These are phyloP conservation scores for Ruditapes philippinarum DNA, from an alignment of 1,140 invertebrate genomes.

Conservation along the genomic window DNA sequence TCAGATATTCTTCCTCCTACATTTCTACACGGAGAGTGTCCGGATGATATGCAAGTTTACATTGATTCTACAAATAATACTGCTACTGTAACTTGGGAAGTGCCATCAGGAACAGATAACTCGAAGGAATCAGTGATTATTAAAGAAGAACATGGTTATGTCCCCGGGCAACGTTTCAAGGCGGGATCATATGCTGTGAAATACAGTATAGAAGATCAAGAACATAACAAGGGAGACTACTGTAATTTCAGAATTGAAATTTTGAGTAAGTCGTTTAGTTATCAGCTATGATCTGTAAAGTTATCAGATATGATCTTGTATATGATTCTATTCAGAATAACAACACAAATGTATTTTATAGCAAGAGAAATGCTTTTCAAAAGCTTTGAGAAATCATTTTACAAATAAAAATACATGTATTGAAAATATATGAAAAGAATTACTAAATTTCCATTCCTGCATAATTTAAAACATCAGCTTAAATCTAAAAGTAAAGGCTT, in stretches of 20 bases:
- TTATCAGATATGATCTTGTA: too few relatives aligned
- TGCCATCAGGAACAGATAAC: conserved; percentile 21
- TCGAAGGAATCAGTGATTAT: not conserved
- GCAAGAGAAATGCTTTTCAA: too few relatives aligned
- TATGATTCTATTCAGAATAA: too few relatives aligned
- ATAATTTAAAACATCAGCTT: too few relatives aligned
- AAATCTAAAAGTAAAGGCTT: too few relatives aligned
- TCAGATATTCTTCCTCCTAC: conserved; percentile 19
- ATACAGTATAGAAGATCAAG: conserved; percentile 8
- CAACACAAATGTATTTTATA: too few relatives aligned
- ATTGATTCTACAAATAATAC: conserved; percentile 46
- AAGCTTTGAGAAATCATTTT: too few relatives aligned
- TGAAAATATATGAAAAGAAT: too few relatives aligned
- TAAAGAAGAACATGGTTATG: conserved; percentile 20
- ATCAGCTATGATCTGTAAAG: too few relatives aligned
- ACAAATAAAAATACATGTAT: too few relatives aligned
- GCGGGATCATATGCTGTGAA: conserved; percentile 16
- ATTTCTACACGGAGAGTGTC: conserved; percentile 8
- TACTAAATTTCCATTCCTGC: too few relatives aligned
- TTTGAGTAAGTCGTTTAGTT: conserved; percentile 43
- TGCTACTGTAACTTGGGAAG: not conserved
- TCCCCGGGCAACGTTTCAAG: conserved; percentile 32
- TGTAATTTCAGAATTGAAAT: not conserved
- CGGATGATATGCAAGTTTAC: conserved; percentile 5
- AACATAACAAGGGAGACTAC: not conserved